Percentiles rank a stretch among this genome's conserved stretches.
These are phyloP conservation scores for Rhamnusium bicolor DNA, from an alignment of 2,888 invertebrate species.

Conservation along the genomic window DNA sequence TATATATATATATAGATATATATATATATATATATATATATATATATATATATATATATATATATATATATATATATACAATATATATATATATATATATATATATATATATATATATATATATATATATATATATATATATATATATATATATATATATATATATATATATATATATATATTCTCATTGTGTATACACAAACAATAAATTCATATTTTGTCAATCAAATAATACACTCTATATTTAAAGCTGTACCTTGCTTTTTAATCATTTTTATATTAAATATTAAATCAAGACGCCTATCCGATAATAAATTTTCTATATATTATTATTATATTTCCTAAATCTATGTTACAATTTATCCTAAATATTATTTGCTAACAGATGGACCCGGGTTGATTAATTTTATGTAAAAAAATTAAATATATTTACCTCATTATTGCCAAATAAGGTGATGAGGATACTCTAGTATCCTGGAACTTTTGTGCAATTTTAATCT, in stretches of 20 bases:
- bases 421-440: constrained; percentile 25
- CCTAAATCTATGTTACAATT: constrained; percentile 10
- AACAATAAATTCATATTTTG: constrained; percentile 3
- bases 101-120: no score
- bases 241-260: constrained; percentile 60
- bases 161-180: no score
- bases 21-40: no score
- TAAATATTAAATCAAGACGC: constrained; percentile 16
- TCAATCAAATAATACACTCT: constrained; percentile 18
- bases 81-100: constrained; percentile 8
- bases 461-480: neutral
- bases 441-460: constrained; percentile 23
- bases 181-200: neutral
- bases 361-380: constrained; percentile 25
- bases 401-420: constrained; percentile 35
- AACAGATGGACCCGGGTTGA: constrained; percentile 54
- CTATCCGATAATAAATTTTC: constrained; percentile 11
- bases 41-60: no score
- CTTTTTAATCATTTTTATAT: constrained; percentile 38
- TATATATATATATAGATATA: no score
- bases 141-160: no score
- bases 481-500: constrained; percentile 13
- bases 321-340: constrained; percentile 23
- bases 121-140: no score
- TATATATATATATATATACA: no score